These are phyloP conservation scores for Saturnia japonica DNA, from an alignment of 2,888 invertebrate species.

Conservation along the genomic window DNA sequence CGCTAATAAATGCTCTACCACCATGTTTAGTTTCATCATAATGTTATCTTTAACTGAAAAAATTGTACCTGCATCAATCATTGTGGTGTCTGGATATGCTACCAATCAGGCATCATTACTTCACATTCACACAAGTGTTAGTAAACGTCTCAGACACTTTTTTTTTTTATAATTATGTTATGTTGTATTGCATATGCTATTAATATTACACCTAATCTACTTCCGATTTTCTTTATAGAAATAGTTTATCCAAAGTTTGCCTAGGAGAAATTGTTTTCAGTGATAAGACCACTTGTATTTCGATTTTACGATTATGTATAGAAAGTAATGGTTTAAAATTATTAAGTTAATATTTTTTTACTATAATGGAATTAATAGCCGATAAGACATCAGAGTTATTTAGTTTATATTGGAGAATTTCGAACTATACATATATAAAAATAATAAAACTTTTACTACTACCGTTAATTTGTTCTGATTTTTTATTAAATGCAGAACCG, in stretches of 20 bases:
- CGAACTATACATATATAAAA: neutral
- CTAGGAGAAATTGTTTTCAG: neutral
- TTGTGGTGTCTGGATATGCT: no score
- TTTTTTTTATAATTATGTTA: no score
- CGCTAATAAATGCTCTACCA: no score
- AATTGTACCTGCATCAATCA: no score
- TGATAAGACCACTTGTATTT: neutral
- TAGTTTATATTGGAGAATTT: neutral
- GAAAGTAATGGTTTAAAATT: neutral
- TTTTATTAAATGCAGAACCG: conserved; percentile 7
- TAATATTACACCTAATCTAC: neutral
- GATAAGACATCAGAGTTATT: neutral
- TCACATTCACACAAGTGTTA: no score
- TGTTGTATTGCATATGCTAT: neutral
- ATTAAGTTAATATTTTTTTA: neutral
- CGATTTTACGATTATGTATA: neutral
- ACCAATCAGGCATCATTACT: no score
- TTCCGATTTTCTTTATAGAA: neutral
- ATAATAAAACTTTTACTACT: neutral
- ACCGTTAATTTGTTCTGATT: neutral
- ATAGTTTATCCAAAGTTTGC: neutral
- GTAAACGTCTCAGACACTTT: no score
- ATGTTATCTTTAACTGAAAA: no score
- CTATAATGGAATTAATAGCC: neutral
- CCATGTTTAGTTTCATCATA: no score